These are phyloP conservation scores for Marmota flaviventris DNA, from an alignment of 2,113 vertebrate genomes.

Conservation along the genomic window DNA sequence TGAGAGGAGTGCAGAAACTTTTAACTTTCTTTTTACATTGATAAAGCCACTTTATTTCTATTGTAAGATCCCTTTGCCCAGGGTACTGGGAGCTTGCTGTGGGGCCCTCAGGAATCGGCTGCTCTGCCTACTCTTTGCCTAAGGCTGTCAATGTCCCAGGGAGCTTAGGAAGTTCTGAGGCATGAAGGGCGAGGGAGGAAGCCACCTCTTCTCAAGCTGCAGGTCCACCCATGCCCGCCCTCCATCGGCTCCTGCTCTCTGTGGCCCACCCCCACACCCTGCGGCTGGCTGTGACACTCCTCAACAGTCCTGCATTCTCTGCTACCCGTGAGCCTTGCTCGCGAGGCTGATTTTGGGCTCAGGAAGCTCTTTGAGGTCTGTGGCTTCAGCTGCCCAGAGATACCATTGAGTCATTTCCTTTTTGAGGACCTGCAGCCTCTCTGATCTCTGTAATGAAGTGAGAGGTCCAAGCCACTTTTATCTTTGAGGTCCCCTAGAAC, in stretches of 20 bases:
- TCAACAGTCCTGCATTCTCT: neutral
- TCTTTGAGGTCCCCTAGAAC: neutral
- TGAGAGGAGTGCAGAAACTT: neutral
- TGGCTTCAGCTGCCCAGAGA: slow-evolving; percentile 69
- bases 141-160: neutral
- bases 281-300: fast-evolving
- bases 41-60: neutral
- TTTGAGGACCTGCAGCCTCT: neutral
- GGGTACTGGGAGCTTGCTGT: neutral
- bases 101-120: too few relatives aligned
- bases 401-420: slow-evolving; percentile 71
- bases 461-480: neutral
- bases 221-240: fast-evolving
- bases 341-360: neutral
- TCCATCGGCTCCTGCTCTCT: fast-evolving
- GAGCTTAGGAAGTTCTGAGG: neutral
- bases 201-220: too few relatives aligned
- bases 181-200: neutral
- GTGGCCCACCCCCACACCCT: too few relatives aligned
- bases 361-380: slow-evolving; percentile 70
- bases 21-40: neutral
- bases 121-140: neutral
- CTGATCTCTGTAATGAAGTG: neutral
- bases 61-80: neutral
- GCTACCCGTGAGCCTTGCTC: neutral